phyloP scores from a whole-genome alignment of 2,113 vertebrate species.

The Camelus bactrianus region DNA sequence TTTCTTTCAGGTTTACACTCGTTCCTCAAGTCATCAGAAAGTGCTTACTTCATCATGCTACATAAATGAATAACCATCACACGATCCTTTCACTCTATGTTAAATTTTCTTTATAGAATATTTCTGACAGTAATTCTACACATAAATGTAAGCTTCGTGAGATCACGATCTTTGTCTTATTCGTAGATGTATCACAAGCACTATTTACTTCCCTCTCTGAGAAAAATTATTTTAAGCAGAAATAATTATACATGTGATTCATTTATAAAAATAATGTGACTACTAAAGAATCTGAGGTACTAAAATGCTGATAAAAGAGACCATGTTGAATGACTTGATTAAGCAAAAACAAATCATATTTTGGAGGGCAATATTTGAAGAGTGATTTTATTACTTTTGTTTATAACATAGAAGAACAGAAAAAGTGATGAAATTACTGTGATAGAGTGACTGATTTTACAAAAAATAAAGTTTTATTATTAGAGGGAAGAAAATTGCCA shows the following conservation, averaged over 20 bases:
- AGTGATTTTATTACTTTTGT: background rate
- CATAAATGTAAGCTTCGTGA: background rate
- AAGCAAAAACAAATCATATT: background rate
- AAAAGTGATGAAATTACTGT: background rate
- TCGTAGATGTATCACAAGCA: background rate
- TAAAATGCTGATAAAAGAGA: background rate
- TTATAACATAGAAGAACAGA: background rate
- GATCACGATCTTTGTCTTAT: background rate
- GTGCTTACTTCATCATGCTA: background rate
- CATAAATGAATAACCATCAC: background rate
- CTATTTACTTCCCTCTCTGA: background rate
- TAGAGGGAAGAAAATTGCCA: background rate
- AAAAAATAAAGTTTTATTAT: background rate
- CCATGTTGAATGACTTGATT: background rate
- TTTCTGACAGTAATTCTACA: background rate
- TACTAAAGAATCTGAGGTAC: background rate
- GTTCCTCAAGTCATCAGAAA: background rate
- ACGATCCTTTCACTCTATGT: background rate
- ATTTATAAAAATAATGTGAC: background rate
- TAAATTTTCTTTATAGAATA: background rate
- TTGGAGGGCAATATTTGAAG: background rate
- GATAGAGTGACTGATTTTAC: background rate
- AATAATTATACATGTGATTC: background rate
- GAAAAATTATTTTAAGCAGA: background rate
- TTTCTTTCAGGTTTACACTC: background rate